Base-by-base conservation (phyloP, 2,113 vertebrate genomes). In the Amphilophus citrinellus region DNA sequence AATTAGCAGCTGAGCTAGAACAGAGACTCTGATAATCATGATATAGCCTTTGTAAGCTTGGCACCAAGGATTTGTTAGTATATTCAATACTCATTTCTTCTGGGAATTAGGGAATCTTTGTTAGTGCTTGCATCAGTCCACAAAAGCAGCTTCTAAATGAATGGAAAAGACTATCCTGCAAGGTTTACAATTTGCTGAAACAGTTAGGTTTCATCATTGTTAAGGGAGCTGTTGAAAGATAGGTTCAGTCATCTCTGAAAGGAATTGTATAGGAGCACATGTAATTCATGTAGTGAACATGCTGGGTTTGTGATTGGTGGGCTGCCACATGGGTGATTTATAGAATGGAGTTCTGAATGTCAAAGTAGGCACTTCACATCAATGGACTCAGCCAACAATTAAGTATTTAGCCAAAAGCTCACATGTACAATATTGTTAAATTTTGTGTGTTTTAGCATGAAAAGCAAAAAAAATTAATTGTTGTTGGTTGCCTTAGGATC, bases 51-150 rank as follows among this genome's bases (percentile, higher is more conserved):
- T 88, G 82, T 88, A 83, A 80, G 68, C 77, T 80, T 65, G 37
- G 77, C 76, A 76, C 62, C 53, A 14, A 63, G 63, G 86, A 81
- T 78, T 79, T 78, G 20, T 76, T 47, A 87, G 79, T 86, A 73
- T 83, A 84, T 91, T 91, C 83, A 85, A 84, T 86, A 81, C 86
- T 85, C 20, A 15, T 82, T 85, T 83, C 83, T 62, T 77, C 57
- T 20, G 68, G 78, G 86, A 88, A 82, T 90, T 76, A 82, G 35
- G 3, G 30, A 65, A 56, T 81, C 77, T 88, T 66, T 86, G 81
- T 83, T 78, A 77, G 27, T 89, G 84, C 82, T 80, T 87, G 77
- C 80, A 18, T 79, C 63, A 82, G 80, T 84, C 77, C 66, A 81
- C 59, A 80, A 79, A 85, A 47, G 75, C 77, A 57, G 61, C 75